phyloP scores from a whole-genome alignment of 2,888 invertebrate species.

The Steromphala cineraria region DNA sequence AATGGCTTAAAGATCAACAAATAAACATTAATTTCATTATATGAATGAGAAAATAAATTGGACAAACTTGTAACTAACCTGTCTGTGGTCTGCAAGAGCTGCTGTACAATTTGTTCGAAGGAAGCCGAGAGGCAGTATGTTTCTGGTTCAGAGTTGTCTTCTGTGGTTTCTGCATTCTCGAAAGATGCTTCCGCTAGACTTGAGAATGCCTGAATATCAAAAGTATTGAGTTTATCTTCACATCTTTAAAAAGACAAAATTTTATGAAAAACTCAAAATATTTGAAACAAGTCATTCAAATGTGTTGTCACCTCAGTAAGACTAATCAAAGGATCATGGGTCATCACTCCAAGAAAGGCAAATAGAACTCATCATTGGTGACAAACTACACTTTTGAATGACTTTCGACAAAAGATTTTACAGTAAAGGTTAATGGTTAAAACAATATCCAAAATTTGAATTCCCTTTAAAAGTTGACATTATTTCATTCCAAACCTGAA shows the following conservation, averaged over 20 bases:
- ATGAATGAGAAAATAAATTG: neutral
- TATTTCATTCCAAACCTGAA: no score
- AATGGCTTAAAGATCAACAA: no score
- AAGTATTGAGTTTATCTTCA: neutral
- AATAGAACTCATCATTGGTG: conserved; percentile 10
- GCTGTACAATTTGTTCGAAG: conserved; percentile 94
- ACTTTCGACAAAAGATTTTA: no score
- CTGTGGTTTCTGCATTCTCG: conserved; percentile 83
- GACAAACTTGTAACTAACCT: no score
- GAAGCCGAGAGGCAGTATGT: conserved; percentile 95
- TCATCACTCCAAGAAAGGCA: conserved; percentile 14
- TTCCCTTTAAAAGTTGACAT: no score
- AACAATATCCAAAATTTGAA: no score
- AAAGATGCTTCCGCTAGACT: conserved; percentile 97
- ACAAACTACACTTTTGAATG: neutral
- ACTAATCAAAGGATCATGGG: neutral
- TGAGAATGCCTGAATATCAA: conserved; percentile 83
- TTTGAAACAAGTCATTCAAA: no score
- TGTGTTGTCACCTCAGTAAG: conserved; percentile 9
- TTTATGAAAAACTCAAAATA: no score
- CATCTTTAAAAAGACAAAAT: no score
- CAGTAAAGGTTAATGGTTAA: no score
- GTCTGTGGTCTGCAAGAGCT: conserved; percentile 95
- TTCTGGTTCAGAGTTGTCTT: conserved; percentile 81
- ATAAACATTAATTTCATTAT: no score